Base-by-base conservation (phyloP, 2,888 invertebrate genomes). In the Mantis religiosa region DNA sequence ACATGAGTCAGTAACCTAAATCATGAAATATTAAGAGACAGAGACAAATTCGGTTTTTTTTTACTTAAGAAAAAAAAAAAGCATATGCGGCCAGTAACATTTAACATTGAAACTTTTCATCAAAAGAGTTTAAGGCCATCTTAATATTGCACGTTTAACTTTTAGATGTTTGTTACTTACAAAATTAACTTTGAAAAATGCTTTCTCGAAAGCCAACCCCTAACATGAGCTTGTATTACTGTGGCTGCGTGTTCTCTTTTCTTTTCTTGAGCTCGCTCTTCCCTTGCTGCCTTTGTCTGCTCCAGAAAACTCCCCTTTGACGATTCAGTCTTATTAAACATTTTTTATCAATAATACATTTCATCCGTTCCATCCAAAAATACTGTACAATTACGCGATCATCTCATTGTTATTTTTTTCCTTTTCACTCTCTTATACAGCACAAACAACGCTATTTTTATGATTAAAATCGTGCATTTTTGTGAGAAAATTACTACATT, bases 241-340 rank as follows among this genome's bases (percentile, higher is more conserved):
- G 95, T 94, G 83, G 96, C 96, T 71, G 97, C 97, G 91, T 94
- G 94, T 91, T 98, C 97, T 90, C 96, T 95, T 90, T 96, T 95
- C 92, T 98, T 97, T 92, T 98, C 98, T 88, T 96, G 94, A 0
- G 97, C 98, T 89, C 98, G 95, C 93, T 98, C 98, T 92, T 98
- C 97, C 90, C 98, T 95, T 25, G 98, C 98, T 47, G 97, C 97
- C 93, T 98, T 98, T 7, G 97, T 97, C 92, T 98, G 97, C 93
- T 98, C 97, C 92, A 98, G 94, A 93, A 98, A 98, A 91, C 94
- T 95, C 91, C 95, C 95, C 93, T 97, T 97, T 91, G 95, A 95
- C 81, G 95, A 95, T 91, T 96, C 95, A 54, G 94, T 93, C 91
- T 94, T 94, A 91, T 94, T 94, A 92, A 96, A 96, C 96, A 96